Evolutionary conservation across 2,888 invertebrate genomes (phyloP).

Genomic region (Drosophila eohydei): DNA sequence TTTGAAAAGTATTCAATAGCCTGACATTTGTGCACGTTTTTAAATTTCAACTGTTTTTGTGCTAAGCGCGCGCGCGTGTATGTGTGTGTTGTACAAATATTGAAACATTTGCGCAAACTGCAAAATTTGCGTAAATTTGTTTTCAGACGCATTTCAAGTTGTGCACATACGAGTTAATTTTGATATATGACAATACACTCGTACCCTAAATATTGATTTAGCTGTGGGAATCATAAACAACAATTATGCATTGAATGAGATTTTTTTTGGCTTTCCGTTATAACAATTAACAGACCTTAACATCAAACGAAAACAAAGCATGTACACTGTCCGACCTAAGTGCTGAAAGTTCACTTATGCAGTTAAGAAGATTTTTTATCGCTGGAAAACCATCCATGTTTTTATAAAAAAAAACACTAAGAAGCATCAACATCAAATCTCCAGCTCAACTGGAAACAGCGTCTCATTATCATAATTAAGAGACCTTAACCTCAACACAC

Average conservation of each 20-base stretch:
- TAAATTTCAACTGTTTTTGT: slow-evolving; percentile 13
- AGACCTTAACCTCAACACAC: slow-evolving; percentile 42
- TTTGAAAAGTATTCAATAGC: slow-evolving; percentile 10
- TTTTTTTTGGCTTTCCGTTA: not conserved
- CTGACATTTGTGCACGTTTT: slow-evolving; percentile 49
- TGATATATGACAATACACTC: not conserved
- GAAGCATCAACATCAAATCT: not conserved
- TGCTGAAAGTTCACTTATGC: slow-evolving; percentile 11
- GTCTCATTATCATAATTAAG: slow-evolving; percentile 13
- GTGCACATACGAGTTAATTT: slow-evolving; percentile 23
- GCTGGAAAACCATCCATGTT: not conserved
- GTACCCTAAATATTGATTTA: slow-evolving; percentile 1
- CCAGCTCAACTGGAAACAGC: not conserved
- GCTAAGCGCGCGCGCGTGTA: slow-evolving; percentile 13
- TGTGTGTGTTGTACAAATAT: slow-evolving; percentile 35
- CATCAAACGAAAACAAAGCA: slow-evolving; percentile 43
- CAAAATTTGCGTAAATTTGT: slow-evolving; percentile 28
- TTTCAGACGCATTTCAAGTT: slow-evolving; percentile 27
- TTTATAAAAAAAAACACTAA: not conserved
- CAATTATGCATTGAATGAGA: not conserved
- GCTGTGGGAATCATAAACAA: not conserved
- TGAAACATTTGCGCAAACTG: slow-evolving; percentile 41
- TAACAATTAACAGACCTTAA: slow-evolving; percentile 33
- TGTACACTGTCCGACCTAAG: slow-evolving; percentile 8
- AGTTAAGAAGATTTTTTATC: not conserved